A percentile compares a stretch with the other conserved stretches of the same genome.
phyloP scores from a whole-genome alignment of 2,888 invertebrate species.

The Lomographa bimaculata region DNA sequence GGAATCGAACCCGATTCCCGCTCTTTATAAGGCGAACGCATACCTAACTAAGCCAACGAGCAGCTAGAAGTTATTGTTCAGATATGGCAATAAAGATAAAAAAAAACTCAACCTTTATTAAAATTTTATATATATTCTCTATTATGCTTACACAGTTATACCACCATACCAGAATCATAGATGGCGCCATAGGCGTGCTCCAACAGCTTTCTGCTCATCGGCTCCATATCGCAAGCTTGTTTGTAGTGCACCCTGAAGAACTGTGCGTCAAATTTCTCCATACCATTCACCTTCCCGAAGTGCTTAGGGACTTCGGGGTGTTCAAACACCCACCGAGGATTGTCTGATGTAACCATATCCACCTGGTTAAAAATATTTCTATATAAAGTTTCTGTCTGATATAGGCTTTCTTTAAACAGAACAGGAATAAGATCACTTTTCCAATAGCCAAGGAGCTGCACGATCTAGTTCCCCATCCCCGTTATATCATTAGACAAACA shows the following conservation, averaged over 20 bases:
- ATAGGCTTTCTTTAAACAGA: slow-evolving; percentile 85
- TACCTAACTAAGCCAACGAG: too few species aligned
- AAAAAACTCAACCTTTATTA: too few species aligned
- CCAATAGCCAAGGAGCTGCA: too few species aligned
- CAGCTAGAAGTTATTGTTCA: too few species aligned
- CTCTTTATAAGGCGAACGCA: too few species aligned
- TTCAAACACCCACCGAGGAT: slow-evolving; percentile 67
- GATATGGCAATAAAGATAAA: too few species aligned
- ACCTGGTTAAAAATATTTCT: slow-evolving; percentile 60
- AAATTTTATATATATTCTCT: too few species aligned
- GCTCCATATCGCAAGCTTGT: slow-evolving; percentile 86
- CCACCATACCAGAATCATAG: slow-evolving; percentile 86
- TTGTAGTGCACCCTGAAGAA: slow-evolving; percentile 87
- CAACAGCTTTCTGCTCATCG: slow-evolving; percentile 86
- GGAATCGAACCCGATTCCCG: too few species aligned
- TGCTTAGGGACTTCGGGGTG: slow-evolving; percentile 86
- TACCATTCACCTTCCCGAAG: slow-evolving; percentile 84
- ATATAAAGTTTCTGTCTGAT: slow-evolving; percentile 64
- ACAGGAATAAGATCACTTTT: too few species aligned
- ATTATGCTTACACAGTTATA: too few species aligned
- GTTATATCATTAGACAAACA: too few species aligned
- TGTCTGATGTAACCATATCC: slow-evolving; percentile 88
- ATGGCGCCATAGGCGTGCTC: slow-evolving; percentile 88
- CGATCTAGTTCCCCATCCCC: too few species aligned
- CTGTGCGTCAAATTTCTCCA: slow-evolving; percentile 86